Evolutionary conservation across 2,888 invertebrate species (phyloP).

Genomic region (Cerastis rubricosa): DNA sequence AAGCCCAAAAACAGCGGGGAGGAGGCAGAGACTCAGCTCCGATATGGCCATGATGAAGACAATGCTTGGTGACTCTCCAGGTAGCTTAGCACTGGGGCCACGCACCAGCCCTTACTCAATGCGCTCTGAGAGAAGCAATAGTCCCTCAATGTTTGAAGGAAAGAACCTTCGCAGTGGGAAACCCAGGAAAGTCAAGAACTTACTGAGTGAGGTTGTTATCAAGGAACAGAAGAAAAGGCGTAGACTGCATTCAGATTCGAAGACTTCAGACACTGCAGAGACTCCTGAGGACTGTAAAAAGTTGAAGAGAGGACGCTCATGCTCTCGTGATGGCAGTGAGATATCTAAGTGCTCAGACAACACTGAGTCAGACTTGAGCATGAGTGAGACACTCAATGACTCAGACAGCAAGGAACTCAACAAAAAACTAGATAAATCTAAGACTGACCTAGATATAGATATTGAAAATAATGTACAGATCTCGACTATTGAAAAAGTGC

Average conservation of each 20-base stretch:
- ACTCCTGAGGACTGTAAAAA: slow-evolving; percentile 85
- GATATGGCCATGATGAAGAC: slow-evolving; percentile 89
- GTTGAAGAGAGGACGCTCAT: slow-evolving; percentile 86
- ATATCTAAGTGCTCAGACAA: slow-evolving; percentile 91
- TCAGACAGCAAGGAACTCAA: slow-evolving; percentile 86
- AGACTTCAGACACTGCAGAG: slow-evolving; percentile 81
- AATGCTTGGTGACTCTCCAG: slow-evolving; percentile 83
- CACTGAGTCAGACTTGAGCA: slow-evolving; percentile 92
- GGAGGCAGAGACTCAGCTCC: slow-evolving; percentile 85
- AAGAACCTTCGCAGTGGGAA: slow-evolving; percentile 93
- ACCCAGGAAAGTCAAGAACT: slow-evolving; percentile 91
- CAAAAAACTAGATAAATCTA: slow-evolving; percentile 89
- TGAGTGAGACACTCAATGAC: slow-evolving; percentile 89
- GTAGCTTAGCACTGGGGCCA: slow-evolving; percentile 82
- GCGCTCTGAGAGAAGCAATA: slow-evolving; percentile 91
- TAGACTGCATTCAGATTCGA: slow-evolving; percentile 90
- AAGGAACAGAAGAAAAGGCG: slow-evolving; percentile 90
- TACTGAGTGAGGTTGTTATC: slow-evolving; percentile 91
- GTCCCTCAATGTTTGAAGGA: slow-evolving; percentile 87
- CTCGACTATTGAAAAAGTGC: slow-evolving; percentile 90
- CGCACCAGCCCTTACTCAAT: slow-evolving; percentile 91
- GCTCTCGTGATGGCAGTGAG: slow-evolving; percentile 91
- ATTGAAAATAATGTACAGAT: slow-evolving; percentile 90
- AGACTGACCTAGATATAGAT: slow-evolving; percentile 91
- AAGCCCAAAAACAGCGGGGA: slow-evolving; percentile 86